These are phyloP conservation scores for Theretra japonica DNA, from an alignment of 2,888 invertebrate genomes.

Conservation along the genomic window DNA sequence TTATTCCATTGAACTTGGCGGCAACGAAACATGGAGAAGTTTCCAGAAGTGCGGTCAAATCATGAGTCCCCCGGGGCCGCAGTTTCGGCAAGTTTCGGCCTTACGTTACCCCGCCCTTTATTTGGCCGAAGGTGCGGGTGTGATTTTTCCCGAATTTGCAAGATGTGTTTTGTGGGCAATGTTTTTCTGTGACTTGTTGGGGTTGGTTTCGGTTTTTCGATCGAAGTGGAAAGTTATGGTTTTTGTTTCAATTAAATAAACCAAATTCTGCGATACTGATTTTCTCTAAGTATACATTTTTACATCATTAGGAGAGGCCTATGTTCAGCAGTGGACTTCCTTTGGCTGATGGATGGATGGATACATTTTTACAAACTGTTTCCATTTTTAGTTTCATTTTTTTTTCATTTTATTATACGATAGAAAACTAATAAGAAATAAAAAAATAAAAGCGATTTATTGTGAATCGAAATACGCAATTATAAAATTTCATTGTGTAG, in stretches of 20 bases:
- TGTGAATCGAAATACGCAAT: too few relatives aligned
- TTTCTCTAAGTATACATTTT: too few relatives aligned
- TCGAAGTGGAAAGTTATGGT: neutral
- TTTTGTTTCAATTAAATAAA: neutral
- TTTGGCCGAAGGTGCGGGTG: slow-evolving; percentile 17
- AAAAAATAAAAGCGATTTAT: too few relatives aligned
- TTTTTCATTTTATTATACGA: too few relatives aligned
- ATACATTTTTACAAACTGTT: too few relatives aligned
- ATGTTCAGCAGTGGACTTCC: too few relatives aligned
- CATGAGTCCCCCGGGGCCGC: slow-evolving; percentile 68
- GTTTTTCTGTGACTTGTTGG: neutral
- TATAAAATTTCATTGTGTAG: too few relatives aligned
- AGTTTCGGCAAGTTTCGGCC: slow-evolving; percentile 64
- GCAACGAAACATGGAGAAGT: slow-evolving; percentile 61
- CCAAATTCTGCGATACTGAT: neutral
- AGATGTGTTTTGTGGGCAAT: neutral
- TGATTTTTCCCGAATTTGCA: slow-evolving; percentile 1
- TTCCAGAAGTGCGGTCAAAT: slow-evolving; percentile 73
- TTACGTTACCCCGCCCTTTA: slow-evolving; percentile 20
- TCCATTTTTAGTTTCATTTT: too few relatives aligned
- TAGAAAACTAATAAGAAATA: too few relatives aligned
- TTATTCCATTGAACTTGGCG: slow-evolving; percentile 55
- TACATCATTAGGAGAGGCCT: too few relatives aligned
- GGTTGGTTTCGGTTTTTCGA: slow-evolving; percentile 14
- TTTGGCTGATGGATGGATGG: too few relatives aligned